Percentiles rank a stretch among this genome's conserved stretches.
phyloP scores from a whole-genome alignment of 2,797 vertebrate species.

The Psittacula echo region DNA sequence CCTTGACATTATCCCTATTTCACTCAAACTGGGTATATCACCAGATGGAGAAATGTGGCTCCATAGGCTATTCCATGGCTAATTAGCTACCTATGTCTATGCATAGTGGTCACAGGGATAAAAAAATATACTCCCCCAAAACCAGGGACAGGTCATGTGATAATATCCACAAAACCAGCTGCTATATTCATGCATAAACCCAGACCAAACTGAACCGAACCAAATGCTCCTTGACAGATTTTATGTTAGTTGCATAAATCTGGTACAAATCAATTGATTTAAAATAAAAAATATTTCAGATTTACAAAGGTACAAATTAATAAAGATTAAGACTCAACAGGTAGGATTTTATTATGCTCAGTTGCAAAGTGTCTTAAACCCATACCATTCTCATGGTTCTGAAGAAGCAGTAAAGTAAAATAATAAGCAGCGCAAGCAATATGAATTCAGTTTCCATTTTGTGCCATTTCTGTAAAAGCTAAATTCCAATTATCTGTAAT shows the following conservation, averaged over 20 bases:
- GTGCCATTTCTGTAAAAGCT: background rate
- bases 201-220: background rate
- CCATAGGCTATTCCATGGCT: background rate
- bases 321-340: background rate
- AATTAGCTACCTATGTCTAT: background rate
- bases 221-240: background rate
- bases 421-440: fast-evolving
- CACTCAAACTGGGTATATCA: background rate
- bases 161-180: background rate
- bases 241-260: background rate
- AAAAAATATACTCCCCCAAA: background rate
- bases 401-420: background rate
- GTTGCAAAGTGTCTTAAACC: background rate
- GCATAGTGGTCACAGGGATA: background rate
- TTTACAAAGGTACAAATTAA: background rate
- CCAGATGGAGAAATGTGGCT: background rate
- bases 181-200: background rate
- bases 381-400: background rate
- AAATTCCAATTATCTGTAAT: background rate
- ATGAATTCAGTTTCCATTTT: background rate
- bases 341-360: background rate
- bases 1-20: background rate
- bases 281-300: background rate
- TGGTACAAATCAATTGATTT: background rate
- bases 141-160: background rate